These are phyloP conservation scores for Chymomyza fuscimana DNA, from an alignment of 2,888 invertebrate species.

Conservation along the genomic window DNA sequence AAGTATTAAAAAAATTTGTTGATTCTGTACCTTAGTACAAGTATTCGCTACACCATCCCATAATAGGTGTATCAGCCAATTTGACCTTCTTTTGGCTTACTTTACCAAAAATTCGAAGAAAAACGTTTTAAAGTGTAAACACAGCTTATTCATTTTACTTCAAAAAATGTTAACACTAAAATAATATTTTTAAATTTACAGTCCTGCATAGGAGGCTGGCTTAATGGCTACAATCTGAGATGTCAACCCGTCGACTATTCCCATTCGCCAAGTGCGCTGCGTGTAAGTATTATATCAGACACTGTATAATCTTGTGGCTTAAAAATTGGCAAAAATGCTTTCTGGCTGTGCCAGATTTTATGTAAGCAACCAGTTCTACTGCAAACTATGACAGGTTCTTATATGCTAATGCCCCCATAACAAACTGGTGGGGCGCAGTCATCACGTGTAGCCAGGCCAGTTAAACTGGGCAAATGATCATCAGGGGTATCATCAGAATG, in stretches of 20 bases:
- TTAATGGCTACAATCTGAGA: constrained; percentile 85
- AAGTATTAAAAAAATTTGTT: too few relatives aligned
- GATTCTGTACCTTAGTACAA: too few relatives aligned
- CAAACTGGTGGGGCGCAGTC: constrained; percentile 18
- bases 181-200: constrained; percentile 63
- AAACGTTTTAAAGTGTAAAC: too few relatives aligned
- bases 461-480: constrained; percentile 28
- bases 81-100: too few relatives aligned
- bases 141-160: too few relatives aligned
- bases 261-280: constrained; percentile 83
- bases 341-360: constrained; percentile 58
- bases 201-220: constrained; percentile 85
- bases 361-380: constrained; percentile 60
- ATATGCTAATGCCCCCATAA: constrained; percentile 52
- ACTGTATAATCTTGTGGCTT: constrained; percentile 16
- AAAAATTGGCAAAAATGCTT: constrained; percentile 42
- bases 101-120: too few relatives aligned
- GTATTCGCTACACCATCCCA: too few relatives aligned
- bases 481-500: neutral
- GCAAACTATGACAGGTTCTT: constrained; percentile 55
- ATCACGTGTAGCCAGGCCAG: constrained; percentile 37
- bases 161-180: neutral
- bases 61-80: too few relatives aligned
- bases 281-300: constrained; percentile 81
- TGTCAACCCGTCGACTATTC: constrained; percentile 93